Percentiles rank a stretch among this genome's conserved stretches.
Evolutionary conservation across 2,888 invertebrate species (phyloP).

Genomic region (Xanthia togata): DNA sequence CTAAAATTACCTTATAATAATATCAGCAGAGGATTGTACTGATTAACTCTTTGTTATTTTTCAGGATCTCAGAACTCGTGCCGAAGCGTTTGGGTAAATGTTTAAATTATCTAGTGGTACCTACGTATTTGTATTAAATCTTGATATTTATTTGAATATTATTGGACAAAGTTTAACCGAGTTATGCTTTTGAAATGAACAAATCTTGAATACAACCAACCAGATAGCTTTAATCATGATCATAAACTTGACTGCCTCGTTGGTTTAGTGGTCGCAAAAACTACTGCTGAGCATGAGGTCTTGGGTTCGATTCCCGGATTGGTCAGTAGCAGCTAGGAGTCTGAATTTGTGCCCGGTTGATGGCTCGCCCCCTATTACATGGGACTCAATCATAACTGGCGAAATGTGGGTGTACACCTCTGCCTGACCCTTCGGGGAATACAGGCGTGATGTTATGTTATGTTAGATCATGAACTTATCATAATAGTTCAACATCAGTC

Average conservation of each 20-base stretch:
- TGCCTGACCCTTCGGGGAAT: too few species aligned
- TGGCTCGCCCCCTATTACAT: too few species aligned
- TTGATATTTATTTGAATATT: not conserved
- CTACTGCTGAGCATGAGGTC: too few species aligned
- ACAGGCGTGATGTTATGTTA: too few species aligned
- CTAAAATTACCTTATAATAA: not conserved
- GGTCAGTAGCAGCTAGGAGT: too few species aligned
- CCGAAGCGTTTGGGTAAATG: not conserved
- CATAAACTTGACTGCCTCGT: not conserved
- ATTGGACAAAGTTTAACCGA: not conserved
- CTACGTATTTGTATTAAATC: not conserved
- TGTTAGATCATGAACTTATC: not conserved
- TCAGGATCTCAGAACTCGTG: not conserved
- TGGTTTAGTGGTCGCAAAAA: too few species aligned
- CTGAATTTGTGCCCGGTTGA: too few species aligned
- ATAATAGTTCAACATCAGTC: not conserved
- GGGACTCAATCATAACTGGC: too few species aligned
- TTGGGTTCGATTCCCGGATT: too few species aligned
- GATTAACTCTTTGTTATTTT: not conserved
- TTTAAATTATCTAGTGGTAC: not conserved
- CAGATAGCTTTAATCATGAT: not conserved
- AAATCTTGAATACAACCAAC: not conserved
- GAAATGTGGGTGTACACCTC: too few species aligned
- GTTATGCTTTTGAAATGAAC: not conserved
- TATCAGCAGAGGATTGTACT: not conserved